These are phyloP conservation scores for Coturnix japonica DNA, from an alignment of 2,113 vertebrate genomes.

Conservation along the genomic window DNA sequence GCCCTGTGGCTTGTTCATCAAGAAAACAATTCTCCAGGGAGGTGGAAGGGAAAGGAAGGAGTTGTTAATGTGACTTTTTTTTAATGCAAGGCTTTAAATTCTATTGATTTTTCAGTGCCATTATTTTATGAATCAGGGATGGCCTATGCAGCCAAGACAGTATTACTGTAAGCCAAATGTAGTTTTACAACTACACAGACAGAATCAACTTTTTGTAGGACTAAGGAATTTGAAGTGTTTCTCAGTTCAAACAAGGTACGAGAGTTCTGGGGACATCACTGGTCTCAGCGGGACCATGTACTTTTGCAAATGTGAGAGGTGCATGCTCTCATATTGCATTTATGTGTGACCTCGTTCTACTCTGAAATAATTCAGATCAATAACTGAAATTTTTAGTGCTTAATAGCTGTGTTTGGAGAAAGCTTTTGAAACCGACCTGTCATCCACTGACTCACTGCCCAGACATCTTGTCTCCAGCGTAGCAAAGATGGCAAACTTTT, in stretches of 20 bases:
- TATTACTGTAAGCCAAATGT: background rate
- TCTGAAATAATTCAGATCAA: background rate
- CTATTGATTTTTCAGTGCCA: background rate
- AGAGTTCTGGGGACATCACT: background rate
- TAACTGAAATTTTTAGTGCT: background rate
- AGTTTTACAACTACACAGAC: background rate
- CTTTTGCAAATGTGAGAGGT: background rate
- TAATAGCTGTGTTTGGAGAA: background rate
- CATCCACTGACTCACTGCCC: background rate
- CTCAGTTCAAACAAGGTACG: background rate
- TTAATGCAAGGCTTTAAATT: background rate
- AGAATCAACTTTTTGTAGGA: background rate
- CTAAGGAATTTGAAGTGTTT: background rate
- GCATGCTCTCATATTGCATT: background rate
- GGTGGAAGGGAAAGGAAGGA: background rate
- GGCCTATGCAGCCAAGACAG: background rate
- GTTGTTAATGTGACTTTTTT: background rate
- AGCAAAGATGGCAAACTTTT: background rate
- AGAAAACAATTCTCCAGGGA: background rate
- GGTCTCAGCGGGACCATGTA: background rate
- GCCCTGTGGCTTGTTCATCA: background rate
- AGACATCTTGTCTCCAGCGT: background rate
- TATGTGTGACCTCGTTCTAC: background rate
- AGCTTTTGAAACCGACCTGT: slow-evolving; percentile 1
- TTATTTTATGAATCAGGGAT: background rate